These are phyloP conservation scores for Gallinago nigripennis DNA, from an alignment of 2,797 vertebrate species.

Conservation along the genomic window DNA sequence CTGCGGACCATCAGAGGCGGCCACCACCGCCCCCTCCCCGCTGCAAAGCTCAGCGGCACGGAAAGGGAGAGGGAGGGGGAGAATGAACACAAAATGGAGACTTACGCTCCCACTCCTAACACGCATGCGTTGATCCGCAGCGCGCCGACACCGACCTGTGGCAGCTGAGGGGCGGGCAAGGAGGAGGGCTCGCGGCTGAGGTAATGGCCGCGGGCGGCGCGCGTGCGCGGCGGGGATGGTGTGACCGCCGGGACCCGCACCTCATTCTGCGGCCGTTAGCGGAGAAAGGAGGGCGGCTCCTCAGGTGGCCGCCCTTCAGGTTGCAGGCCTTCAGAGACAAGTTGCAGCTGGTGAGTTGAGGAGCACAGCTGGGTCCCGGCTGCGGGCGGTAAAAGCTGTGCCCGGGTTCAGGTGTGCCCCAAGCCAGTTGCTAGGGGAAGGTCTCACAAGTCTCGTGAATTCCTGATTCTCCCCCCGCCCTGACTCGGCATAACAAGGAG, in stretches of 20 bases:
- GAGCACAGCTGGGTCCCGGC: neutral
- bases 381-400: neutral
- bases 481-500: rapidly evolving
- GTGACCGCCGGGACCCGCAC: rapidly evolving
- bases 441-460: rapidly evolving
- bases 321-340: rapidly evolving
- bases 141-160: neutral
- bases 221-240: rapidly evolving
- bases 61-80: rapidly evolving
- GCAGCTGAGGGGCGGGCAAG: rapidly evolving
- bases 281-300: rapidly evolving
- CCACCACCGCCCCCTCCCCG: neutral
- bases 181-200: rapidly evolving
- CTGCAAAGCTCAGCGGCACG: rapidly evolving
- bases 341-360: rapidly evolving
- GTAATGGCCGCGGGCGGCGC: rapidly evolving
- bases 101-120: conserved; percentile 8
- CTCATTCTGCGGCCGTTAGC: rapidly evolving
- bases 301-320: rapidly evolving
- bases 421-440: rapidly evolving
- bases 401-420: rapidly evolving
- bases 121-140: neutral
- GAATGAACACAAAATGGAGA: neutral
- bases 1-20: rapidly evolving
- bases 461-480: rapidly evolving